Conservation (phyloP, 2,888 invertebrate species). For the Hipparchia semele region DNA sequence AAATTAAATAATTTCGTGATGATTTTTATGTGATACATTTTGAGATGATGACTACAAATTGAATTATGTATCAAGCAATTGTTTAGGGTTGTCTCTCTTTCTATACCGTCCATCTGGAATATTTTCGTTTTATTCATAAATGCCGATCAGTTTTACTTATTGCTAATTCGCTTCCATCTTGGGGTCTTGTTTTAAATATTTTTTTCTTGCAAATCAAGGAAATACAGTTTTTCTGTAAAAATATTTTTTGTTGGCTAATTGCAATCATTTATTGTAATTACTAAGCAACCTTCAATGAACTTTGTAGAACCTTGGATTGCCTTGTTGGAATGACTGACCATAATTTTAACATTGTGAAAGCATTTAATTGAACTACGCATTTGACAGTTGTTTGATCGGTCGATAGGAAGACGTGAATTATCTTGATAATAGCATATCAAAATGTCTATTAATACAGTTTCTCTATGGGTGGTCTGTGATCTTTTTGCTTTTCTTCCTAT, state of each 20-base stretch:
- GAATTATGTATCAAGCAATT: background rate
- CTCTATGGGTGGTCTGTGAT: background rate
- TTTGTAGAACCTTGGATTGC: background rate
- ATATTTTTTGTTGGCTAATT: background rate
- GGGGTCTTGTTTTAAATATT: background rate
- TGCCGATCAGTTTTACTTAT: too few relatives aligned
- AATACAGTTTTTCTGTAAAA: background rate
- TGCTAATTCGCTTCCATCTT: background rate
- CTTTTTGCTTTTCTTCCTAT: background rate
- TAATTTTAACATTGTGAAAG: background rate
- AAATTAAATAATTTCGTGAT: too few relatives aligned
- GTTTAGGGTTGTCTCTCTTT: background rate
- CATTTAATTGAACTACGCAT: too few relatives aligned
- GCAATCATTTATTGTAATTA: background rate
- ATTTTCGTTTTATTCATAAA: background rate
- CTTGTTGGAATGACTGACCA: too few relatives aligned
- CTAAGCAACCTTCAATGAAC: background rate
- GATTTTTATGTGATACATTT: background rate
- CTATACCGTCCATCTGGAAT: background rate
- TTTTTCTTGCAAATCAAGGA: constrained; percentile 7
- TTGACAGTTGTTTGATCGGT: too few relatives aligned
- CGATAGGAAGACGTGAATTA: too few relatives aligned
- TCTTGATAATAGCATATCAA: too few relatives aligned
- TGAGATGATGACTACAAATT: background rate
- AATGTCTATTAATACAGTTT: too few relatives aligned